Evolutionary conservation across 1,140 invertebrate genomes (phyloP), one percentile per base, ranked within the genome.

Genomic region (Trachymyrmex septentrionalis): DNA sequence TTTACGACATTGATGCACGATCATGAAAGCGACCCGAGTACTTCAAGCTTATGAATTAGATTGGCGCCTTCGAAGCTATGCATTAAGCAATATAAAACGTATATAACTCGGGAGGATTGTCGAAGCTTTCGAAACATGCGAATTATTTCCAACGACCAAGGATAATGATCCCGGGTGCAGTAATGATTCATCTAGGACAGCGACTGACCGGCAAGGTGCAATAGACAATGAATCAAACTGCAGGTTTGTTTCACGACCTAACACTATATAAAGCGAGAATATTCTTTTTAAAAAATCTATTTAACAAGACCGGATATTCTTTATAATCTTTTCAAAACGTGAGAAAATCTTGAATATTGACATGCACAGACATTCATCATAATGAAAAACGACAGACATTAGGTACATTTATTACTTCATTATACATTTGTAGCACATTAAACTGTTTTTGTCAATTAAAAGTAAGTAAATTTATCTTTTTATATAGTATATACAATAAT

Each of bases 91-190:
- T 81, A 80, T 71, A 87, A 87, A 87, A 81, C 44, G 85, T 80
- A 87, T 80, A 87, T 44, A 85, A 48, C 80, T 81, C 76, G 66
- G 85, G 89, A 91, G 75, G 89, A 91, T 91, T 87, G 63, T 48
- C 66, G 44, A 78, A 78, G 48, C 71, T 91, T 91, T 87, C 90
- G 89, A 86, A 91, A 91, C 59, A 48, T 55, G 69, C 85, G 66
- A 89, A 87, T 91, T 91, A 89, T 90, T 81, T 87, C 77, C 89
- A 91, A 86, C 64, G 88, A 91, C 69, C 85, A 90, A 87, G 89
- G 90, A 91, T 91, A 91, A 88, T 87, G 82, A 89, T 91, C 89
- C 82, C 63, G 73, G 55, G 50, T 72, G 88, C 80, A 90, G 85
- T 90, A 90, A 90, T 90, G 88, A 71, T 85, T 87, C 86, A 87